Percentiles rank a stretch among this genome's conserved stretches.
Evolutionary conservation across 1,140 invertebrate genomes (phyloP).

Genomic region (Calosoma granatense): DNA sequence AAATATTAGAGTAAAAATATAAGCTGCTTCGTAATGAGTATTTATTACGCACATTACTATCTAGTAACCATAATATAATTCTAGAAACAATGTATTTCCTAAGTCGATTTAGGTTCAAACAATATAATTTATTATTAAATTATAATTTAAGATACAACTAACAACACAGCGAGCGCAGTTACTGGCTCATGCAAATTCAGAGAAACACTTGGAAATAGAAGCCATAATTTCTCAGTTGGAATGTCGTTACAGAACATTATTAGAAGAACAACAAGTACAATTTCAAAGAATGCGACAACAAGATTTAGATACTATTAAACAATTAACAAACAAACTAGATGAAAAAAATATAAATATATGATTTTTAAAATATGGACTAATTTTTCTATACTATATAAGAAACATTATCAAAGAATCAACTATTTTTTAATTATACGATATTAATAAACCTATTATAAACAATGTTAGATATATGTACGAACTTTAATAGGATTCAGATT

Average conservation of each 20-base stretch:
- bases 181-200: neutral
- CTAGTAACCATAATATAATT: too few relatives aligned
- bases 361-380: neutral
- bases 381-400: neutral
- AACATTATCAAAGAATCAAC: neutral
- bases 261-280: slow-evolving; percentile 7
- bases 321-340: slow-evolving; percentile 2
- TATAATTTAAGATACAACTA: slow-evolving; percentile 7
- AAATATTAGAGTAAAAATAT: too few relatives aligned
- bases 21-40: too few relatives aligned
- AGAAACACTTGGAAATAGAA: slow-evolving; percentile 7
- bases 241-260: neutral
- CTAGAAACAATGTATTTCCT: too few relatives aligned
- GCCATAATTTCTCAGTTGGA: slow-evolving; percentile 3
- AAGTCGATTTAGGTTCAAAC: too few relatives aligned
- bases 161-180: slow-evolving; percentile 6
- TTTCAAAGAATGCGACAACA: too few relatives aligned
- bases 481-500: too few relatives aligned
- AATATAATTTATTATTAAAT: neutral
- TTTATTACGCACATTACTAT: too few relatives aligned
- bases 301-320: slow-evolving; percentile 1
- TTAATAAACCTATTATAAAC: too few relatives aligned
- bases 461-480: too few relatives aligned
- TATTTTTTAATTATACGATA: neutral
- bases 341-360: slow-evolving; percentile 6